phyloP scores from a whole-genome alignment of 1,140 invertebrate genomes.

The Orussus abietinus region DNA sequence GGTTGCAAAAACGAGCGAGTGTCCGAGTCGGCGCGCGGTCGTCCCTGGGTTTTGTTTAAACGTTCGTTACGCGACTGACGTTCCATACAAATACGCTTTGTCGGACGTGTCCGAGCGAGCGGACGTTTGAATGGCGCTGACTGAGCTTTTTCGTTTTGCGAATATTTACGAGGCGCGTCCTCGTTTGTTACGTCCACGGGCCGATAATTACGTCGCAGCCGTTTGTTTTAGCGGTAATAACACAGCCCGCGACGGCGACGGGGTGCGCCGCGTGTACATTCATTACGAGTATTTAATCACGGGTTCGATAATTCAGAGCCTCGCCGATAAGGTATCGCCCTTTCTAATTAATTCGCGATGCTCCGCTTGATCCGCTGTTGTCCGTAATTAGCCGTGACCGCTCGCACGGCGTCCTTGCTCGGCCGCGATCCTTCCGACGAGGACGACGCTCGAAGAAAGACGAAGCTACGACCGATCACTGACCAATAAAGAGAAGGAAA shows the following conservation, averaged over 20 bases:
- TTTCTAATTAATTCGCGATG: conserved; percentile 8
- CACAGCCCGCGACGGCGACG: conserved; percentile 12
- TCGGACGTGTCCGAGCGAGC: too few species aligned
- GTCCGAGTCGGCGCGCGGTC: too few species aligned
- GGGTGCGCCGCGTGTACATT: conserved; percentile 8
- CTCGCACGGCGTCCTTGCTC: not conserved
- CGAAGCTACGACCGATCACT: not conserved
- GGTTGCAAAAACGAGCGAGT: too few species aligned
- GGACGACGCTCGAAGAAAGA: not conserved
- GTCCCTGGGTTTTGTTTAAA: too few species aligned
- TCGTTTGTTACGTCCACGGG: conserved; percentile 20
- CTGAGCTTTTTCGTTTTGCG: conserved; percentile 22
- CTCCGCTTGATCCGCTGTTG: conserved; percentile 13
- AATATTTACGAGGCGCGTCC: conserved; percentile 22
- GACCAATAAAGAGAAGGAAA: not conserved
- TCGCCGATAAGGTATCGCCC: conserved; percentile 15
- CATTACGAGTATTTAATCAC: conserved; percentile 27
- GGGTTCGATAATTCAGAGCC: conserved; percentile 16
- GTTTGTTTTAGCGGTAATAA: conserved; percentile 35
- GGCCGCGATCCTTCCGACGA: not conserved
- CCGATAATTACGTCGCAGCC: conserved; percentile 34
- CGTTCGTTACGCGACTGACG: too few species aligned
- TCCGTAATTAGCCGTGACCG: conserved; percentile 25
- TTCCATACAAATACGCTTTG: too few species aligned
- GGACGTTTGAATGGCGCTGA: too few species aligned